Percentiles rank a stretch among this genome's conserved stretches.
Evolutionary conservation across 2,797 vertebrate species (phyloP).

Genomic region (Hirundo rustica): DNA sequence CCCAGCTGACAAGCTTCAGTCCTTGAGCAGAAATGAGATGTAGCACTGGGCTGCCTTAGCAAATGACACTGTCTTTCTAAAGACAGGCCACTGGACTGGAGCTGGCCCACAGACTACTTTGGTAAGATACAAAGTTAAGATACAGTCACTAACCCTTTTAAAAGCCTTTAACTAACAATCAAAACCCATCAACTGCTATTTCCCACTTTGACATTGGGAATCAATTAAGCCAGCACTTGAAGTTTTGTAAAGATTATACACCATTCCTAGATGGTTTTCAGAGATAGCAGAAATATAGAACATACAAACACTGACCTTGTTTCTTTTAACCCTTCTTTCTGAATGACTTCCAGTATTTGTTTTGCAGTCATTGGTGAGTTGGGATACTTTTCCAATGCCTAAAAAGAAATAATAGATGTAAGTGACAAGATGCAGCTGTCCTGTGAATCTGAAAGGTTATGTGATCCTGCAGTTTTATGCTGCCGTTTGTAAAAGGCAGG

Average conservation of each 20-base stretch:
- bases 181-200: not conserved
- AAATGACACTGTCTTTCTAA: not conserved
- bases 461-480: slow-evolving; percentile 6
- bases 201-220: not conserved
- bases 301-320: slow-evolving; percentile 80
- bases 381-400: slow-evolving; percentile 86
- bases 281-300: not conserved
- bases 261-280: not conserved
- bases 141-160: not conserved
- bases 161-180: not conserved
- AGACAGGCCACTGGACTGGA: not conserved
- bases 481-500: slow-evolving; percentile 27
- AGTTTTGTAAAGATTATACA: not conserved
- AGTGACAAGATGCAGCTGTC: slow-evolving; percentile 27
- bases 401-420: slow-evolving; percentile 68
- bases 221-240: not conserved
- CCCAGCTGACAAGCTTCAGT: not conserved
- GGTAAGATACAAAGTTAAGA: not conserved
- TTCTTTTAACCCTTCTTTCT: slow-evolving; percentile 87
- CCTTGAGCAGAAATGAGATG: not conserved
- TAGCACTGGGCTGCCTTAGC: not conserved
- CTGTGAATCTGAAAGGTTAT: slow-evolving; percentile 2
- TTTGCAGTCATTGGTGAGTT: slow-evolving; percentile 87
- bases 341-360: slow-evolving; percentile 87
- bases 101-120: not conserved